These are phyloP conservation scores for Sebastes steindachneri DNA, from an alignment of 2,797 vertebrate species.

Conservation along the genomic window DNA sequence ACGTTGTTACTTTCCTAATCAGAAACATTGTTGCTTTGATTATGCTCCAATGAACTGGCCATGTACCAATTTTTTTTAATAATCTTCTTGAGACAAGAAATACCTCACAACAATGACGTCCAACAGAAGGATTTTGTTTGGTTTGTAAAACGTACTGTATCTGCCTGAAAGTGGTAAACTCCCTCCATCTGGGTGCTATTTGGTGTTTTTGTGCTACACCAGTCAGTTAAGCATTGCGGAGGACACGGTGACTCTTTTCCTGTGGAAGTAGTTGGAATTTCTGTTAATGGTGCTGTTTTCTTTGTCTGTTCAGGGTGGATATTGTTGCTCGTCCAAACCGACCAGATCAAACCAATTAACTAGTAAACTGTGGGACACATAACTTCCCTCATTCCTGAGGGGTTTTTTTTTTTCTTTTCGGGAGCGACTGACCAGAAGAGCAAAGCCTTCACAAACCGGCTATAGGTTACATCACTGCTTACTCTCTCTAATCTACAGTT, in stretches of 20 bases:
- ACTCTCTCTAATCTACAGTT: background rate
- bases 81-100: background rate
- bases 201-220: background rate
- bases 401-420: background rate
- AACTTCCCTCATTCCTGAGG: constrained; percentile 16
- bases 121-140: background rate
- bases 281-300: background rate
- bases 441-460: background rate
- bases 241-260: background rate
- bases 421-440: background rate
- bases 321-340: background rate
- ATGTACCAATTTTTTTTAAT: background rate
- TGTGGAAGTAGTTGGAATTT: background rate
- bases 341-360: constrained; percentile 21
- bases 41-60: background rate
- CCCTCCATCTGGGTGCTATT: background rate
- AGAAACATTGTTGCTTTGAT: background rate
- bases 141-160: background rate
- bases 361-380: constrained; percentile 1
- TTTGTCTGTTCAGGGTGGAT: background rate
- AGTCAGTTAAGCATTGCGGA: background rate
- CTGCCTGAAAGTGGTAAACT: background rate
- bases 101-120: background rate
- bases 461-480: background rate
- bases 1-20: background rate